Percentiles rank a stretch among this genome's conserved stretches.
Evolutionary conservation across 2,797 vertebrate species (phyloP).

Genomic region (Petrocephalus schoutedeni): DNA sequence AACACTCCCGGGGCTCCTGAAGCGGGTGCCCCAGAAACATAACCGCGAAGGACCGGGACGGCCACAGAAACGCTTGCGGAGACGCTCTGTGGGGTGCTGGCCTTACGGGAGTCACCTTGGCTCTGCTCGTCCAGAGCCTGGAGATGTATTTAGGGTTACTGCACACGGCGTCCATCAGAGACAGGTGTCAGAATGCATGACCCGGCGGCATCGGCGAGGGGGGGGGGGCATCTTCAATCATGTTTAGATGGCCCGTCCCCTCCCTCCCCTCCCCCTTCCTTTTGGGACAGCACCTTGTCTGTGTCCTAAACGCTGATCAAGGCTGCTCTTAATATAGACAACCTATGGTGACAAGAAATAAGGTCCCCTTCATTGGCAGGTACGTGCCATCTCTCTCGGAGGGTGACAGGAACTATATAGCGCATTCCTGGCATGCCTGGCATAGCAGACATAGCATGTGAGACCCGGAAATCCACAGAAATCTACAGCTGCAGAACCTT

Average conservation of each 20-base stretch:
- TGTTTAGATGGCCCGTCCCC: neutral
- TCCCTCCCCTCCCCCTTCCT: neutral
- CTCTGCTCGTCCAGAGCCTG: slow-evolving; percentile 36
- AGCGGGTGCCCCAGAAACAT: slow-evolving; percentile 46
- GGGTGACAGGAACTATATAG: slow-evolving; percentile 21
- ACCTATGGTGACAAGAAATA: slow-evolving; percentile 20
- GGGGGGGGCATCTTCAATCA: slow-evolving; percentile 34
- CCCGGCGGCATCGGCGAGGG: slow-evolving; percentile 28
- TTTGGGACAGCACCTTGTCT: slow-evolving; percentile 11
- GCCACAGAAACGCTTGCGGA: neutral
- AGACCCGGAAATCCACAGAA: neutral
- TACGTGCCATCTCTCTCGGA: neutral
- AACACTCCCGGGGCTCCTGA: slow-evolving; percentile 28
- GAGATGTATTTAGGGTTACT: slow-evolving; percentile 47
- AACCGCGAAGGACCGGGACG: neutral
- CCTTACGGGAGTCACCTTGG: slow-evolving; percentile 25
- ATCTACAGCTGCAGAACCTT: neutral
- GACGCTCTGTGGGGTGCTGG: neutral
- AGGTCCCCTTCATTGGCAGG: neutral
- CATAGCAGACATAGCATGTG: neutral
- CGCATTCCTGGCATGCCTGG: neutral
- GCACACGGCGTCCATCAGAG: slow-evolving; percentile 24
- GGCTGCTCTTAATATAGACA: slow-evolving; percentile 28
- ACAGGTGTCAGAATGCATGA: slow-evolving; percentile 39
- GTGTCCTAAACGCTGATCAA: slow-evolving; percentile 18